Base-by-base conservation (phyloP, 2,888 invertebrate genomes). In the Megaustenia siamemsis region DNA sequence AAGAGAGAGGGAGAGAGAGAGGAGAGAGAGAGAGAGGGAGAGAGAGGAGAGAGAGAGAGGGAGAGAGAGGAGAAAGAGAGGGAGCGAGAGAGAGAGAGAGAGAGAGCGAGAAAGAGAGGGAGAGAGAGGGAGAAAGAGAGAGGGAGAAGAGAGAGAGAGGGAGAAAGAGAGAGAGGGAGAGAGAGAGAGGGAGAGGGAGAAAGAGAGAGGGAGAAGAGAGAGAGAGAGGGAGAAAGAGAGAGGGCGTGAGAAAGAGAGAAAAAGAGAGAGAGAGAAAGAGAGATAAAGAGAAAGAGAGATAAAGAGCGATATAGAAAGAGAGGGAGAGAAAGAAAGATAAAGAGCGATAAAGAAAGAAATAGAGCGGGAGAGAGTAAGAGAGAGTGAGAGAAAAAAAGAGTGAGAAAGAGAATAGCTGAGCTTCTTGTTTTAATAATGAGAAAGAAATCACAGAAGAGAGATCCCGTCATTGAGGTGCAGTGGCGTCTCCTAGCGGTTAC, bases 381-480 rank as follows among this genome's bases (percentile, higher is more conserved):
- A n/a, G n/a, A n/a, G n/a, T n/a, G n/a, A 38, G 69, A 35, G 81
- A 71, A 5, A 81, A 68, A 63, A 38, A 69, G 53, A 68, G 38
- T 45, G 71, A 78, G 69, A 78, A 49, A 38, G 32, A 56, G 68
- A 66, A n/a, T n/a, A n/a, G n/a, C n/a, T n/a, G n/a, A n/a, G n/a
- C n/a, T n/a, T n/a, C n/a, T n/a, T n/a, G n/a, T n/a, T n/a, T n/a
- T n/a, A n/a, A n/a, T n/a, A n/a, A n/a, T n/a, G n/a, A n/a, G n/a
- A n/a, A n/a, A n/a, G n/a, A n/a, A n/a, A n/a, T n/a, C n/a, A n/a
- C n/a, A n/a, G n/a, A n/a, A n/a, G n/a, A n/a, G n/a, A n/a, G n/a
- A n/a, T n/a, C n/a, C n/a, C n/a, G n/a, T n/a, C n/a, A n/a, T n/a
- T n/a, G n/a, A n/a, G n/a, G n/a, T n/a, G n/a, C n/a, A n/a, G n/a